These are phyloP conservation scores for Hypolimnas misippus DNA, from an alignment of 2,888 invertebrate species.

Conservation along the genomic window DNA sequence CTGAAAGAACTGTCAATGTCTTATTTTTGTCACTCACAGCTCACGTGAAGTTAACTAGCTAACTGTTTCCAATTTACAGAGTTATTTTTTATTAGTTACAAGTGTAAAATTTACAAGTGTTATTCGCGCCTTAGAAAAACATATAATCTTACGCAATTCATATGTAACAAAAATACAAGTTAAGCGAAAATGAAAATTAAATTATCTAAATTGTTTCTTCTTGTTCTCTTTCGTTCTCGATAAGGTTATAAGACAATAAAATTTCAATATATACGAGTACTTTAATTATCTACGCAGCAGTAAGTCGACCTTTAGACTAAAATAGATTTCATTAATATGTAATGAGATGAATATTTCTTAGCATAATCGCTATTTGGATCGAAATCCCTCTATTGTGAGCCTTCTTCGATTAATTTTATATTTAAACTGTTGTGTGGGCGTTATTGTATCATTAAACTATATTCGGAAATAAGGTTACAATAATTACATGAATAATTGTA, in stretches of 20 bases:
- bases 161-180: background rate
- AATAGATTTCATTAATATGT: slow-evolving; percentile 42
- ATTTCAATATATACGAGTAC: slow-evolving; percentile 39
- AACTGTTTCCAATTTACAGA: too few relatives aligned
- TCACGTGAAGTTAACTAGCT: too few relatives aligned
- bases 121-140: too few relatives aligned
- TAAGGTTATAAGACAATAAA: background rate
- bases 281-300: slow-evolving; percentile 61
- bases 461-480: background rate
- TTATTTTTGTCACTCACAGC: too few relatives aligned
- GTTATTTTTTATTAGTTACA: too few relatives aligned
- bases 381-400: slow-evolving; percentile 30
- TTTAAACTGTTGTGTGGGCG: slow-evolving; percentile 22
- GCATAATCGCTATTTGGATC: background rate
- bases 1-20: too few relatives aligned
- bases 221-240: background rate
- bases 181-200: background rate
- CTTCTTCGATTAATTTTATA: slow-evolving; percentile 29
- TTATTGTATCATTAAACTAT: slow-evolving; percentile 17
- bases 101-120: too few relatives aligned
- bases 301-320: slow-evolving; percentile 49
- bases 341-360: slow-evolving; percentile 1
- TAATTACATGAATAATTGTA: background rate
- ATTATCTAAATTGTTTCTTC: background rate
- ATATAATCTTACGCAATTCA: too few relatives aligned